Evolutionary conservation across 1,140 invertebrate species (phyloP), one percentile per base, ranked within the genome.

Genomic region (Gerris buenoi): DNA sequence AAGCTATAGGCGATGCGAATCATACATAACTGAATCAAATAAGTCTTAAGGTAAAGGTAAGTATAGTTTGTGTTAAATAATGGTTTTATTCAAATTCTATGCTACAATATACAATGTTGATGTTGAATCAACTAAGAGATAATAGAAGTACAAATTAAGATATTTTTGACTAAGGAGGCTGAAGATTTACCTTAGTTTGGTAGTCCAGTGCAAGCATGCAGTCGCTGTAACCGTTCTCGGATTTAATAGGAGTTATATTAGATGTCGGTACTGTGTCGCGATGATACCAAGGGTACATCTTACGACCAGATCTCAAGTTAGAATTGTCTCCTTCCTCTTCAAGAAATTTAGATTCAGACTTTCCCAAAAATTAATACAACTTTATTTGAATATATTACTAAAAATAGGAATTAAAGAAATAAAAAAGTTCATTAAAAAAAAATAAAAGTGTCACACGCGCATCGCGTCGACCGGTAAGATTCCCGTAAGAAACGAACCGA

Each of bases 121-220:
- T n/a, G n/a, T n/a, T n/a, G n/a, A n/a, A n/a, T n/a, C n/a, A n/a
- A n/a, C n/a, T n/a, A n/a, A n/a, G n/a, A n/a, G n/a, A n/a, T n/a
- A n/a, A n/a, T n/a, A n/a, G n/a, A n/a, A n/a, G n/a, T n/a, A n/a
- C n/a, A n/a, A n/a, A n/a, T n/a, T n/a, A n/a, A n/a, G n/a, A n/a
- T n/a, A n/a, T n/a, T n/a, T n/a, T n/a, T n/a, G n/a, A n/a, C n/a
- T n/a, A n/a, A n/a, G n/a, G 25, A 33, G 13, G 23, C n/a, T 25
- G 15, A 28, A n/a, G 26, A 71, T 78, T 80, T 74, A 86, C 85
- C 81, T 87, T 86, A 74, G 82, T 84, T 74, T 86, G 84, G 73
- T 86, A 86, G 73, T 87, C 85, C 26, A 87, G 79, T 15, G 84
- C 84, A 64, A 87, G 76, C 85, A 86, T 87, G 75, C 85, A 87